Evolutionary conservation across 2,888 invertebrate genomes (phyloP), one percentile per base, ranked within the genome.

Genomic region (Drosophila neutralis): DNA sequence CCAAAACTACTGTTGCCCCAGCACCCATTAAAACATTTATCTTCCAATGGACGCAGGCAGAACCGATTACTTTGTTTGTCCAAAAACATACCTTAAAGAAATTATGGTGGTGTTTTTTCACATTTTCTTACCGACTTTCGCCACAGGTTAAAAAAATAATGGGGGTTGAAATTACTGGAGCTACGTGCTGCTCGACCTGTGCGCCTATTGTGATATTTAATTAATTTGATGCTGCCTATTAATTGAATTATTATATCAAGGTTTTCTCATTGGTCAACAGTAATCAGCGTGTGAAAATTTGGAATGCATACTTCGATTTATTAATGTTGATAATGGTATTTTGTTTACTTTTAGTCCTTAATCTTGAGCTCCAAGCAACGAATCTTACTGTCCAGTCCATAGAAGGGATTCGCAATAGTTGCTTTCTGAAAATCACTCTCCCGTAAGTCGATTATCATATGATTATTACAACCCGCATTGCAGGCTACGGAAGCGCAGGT

Each of bases 131-230:
- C 27, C 49, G n/a, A 31, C 67, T 58, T 42, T 42, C 42, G 35
- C 4, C 6, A 42, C 48, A 54, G 54, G 59, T 60, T 51, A 13
- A 13, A 27, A 27, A 27, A 42, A 53, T 11, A 52, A 40, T 11
- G 15, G n/a, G 27, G 54, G 21, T 70, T 48, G 40, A 2, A 52
- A 42, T 33, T 24, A 15, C 18, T 35, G 13, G 11, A 27, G 45
- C 11, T 38, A 59, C 48, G 42, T 62, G 48, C 58, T 76, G 53
- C 8, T 7, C 2, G 42, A 66, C 33, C 85, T 85, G 88, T 40
- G 59, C 33, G 45, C 89, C 89, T 85, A 75, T 68, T 84, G 59
- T 29, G 45, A 29, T 53, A 24, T 73, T 85, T 71, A 68, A 82
- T 72, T 64, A 72, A 66, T 48, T 61, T 59, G 48, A 63, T 68